These are phyloP conservation scores for Aspidapion aeneum DNA, from an alignment of 2,888 invertebrate species.

Conservation along the genomic window DNA sequence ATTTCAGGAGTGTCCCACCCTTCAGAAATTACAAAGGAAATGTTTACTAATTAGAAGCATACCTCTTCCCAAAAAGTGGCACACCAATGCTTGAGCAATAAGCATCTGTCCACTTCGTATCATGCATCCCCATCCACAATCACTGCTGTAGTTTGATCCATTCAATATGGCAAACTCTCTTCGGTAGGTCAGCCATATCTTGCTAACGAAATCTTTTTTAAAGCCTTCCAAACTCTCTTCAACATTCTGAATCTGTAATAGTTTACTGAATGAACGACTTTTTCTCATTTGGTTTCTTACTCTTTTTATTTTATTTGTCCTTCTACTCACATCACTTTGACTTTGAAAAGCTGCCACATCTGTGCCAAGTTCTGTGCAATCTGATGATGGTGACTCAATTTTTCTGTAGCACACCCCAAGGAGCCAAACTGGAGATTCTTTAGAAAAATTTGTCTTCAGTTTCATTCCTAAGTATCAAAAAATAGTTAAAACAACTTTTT, in stretches of 20 bases:
- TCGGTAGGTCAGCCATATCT: slow-evolving; percentile 85
- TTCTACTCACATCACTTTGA: slow-evolving; percentile 48
- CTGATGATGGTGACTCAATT: slow-evolving; percentile 46
- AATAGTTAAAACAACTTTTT: no score
- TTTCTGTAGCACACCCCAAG: slow-evolving; percentile 80
- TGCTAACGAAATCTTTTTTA: slow-evolving; percentile 77
- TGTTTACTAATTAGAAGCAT: slow-evolving; percentile 20
- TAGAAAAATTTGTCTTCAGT: slow-evolving; percentile 71
- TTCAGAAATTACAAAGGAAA: no score
- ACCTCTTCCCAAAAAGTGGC: slow-evolving; percentile 80
- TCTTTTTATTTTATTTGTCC: slow-evolving; percentile 5
- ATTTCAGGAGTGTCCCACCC: no score
- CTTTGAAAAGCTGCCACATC: slow-evolving; percentile 58
- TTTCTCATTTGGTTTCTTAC: neutral
- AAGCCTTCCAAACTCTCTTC: slow-evolving; percentile 74
- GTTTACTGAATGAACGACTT: slow-evolving; percentile 8
- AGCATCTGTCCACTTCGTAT: slow-evolving; percentile 90
- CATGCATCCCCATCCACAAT: slow-evolving; percentile 95
- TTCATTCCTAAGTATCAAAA: slow-evolving; percentile 53
- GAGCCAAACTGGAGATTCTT: slow-evolving; percentile 85
- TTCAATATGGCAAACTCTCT: slow-evolving; percentile 79
- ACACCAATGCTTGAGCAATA: slow-evolving; percentile 80
- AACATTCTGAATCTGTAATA: slow-evolving; percentile 29
- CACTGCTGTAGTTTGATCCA: slow-evolving; percentile 79
- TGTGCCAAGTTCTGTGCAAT: slow-evolving; percentile 55